phyloP scores from a whole-genome alignment of 2,888 invertebrate species.

The Lepidochrysops patricia region DNA sequence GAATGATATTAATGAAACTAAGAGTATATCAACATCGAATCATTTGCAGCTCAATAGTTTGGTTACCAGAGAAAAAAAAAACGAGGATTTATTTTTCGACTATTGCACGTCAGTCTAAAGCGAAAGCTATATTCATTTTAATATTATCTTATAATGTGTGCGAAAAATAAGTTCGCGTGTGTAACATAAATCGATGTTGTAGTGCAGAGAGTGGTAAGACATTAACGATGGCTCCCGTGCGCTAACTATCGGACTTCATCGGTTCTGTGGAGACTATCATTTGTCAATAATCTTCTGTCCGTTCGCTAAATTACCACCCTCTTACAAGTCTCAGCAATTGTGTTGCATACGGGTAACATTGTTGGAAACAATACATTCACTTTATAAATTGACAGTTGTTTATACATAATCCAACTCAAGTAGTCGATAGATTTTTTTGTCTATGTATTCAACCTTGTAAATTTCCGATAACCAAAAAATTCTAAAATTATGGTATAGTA shows the following conservation, averaged over 20 bases:
- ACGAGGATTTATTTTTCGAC: neutral
- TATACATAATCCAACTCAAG: too few species aligned
- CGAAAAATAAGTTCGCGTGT: constrained; percentile 20
- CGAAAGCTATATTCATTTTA: neutral
- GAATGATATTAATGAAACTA: neutral
- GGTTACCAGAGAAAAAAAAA: neutral
- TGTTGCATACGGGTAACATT: constrained; percentile 22
- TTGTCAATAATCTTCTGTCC: constrained; percentile 14
- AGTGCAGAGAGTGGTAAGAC: constrained; percentile 29
- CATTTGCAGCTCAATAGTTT: neutral
- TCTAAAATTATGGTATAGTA: too few species aligned
- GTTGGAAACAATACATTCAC: constrained; percentile 1
- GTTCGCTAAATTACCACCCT: constrained; percentile 24
- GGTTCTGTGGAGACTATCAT: constrained; percentile 5
- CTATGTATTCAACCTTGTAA: too few species aligned
- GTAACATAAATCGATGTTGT: constrained; percentile 29
- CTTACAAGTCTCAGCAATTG: constrained; percentile 20
- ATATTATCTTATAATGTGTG: neutral
- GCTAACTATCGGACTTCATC: constrained; percentile 4
- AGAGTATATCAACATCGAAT: neutral
- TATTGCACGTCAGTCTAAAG: too few species aligned
- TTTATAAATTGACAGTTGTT: too few species aligned
- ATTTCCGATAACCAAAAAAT: too few species aligned
- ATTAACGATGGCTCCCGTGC: constrained; percentile 14
- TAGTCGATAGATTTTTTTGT: too few species aligned